Conservation (phyloP, 2,797 vertebrate species). For the Squalus acanthias region DNA sequence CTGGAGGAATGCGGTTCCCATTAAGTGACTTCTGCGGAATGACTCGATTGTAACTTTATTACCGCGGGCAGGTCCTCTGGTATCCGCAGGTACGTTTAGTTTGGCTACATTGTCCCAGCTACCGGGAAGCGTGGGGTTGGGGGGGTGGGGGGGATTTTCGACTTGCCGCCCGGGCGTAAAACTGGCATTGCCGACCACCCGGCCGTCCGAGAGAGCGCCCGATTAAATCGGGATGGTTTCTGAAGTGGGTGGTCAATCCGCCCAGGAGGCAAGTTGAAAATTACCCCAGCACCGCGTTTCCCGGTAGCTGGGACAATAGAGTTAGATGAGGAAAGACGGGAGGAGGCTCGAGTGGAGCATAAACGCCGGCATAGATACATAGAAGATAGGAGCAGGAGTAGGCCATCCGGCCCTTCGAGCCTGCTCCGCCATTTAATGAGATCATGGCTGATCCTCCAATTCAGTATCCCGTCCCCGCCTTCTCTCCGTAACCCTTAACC, state of each 20-base stretch:
- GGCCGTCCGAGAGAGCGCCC: neutral
- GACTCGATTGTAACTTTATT: neutral
- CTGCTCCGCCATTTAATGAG: too few relatives aligned
- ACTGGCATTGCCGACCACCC: neutral
- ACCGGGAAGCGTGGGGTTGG: too few relatives aligned
- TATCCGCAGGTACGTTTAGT: neutral
- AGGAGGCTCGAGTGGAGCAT: too few relatives aligned
- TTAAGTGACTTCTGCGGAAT: neutral
- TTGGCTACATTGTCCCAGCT: neutral
- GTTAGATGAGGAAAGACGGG: too few relatives aligned
- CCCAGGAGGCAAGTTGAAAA: neutral
- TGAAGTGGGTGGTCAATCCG: neutral
- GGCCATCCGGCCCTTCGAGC: too few relatives aligned
- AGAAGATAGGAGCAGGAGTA: too few relatives aligned
- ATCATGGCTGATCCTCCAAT: too few relatives aligned
- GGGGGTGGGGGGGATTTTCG: neutral
- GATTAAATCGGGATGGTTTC: neutral
- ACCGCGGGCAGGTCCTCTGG: neutral
- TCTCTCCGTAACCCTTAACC: too few relatives aligned
- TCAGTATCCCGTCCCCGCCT: too few relatives aligned
- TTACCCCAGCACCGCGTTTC: too few relatives aligned
- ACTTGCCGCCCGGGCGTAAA: neutral
- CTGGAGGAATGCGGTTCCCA: neutral
- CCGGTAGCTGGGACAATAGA: too few relatives aligned
- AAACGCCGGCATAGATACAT: too few relatives aligned